Percentiles rank a stretch among this genome's conserved stretches.
These are phyloP conservation scores for Psammodynastes pulverulentus DNA, from an alignment of 2,113 vertebrate genomes.

Conservation along the genomic window DNA sequence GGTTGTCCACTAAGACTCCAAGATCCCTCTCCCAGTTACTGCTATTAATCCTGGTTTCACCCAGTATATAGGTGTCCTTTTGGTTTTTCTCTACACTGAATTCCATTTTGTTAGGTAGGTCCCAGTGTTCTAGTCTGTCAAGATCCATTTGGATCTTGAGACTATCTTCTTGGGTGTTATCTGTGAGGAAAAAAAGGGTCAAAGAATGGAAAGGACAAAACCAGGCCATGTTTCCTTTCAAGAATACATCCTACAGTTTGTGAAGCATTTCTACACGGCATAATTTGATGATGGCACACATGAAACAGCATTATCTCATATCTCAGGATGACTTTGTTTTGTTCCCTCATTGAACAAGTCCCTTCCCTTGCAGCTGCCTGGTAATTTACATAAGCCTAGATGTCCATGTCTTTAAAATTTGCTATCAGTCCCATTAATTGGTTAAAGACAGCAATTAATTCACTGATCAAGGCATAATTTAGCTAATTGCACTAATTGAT, in stretches of 20 bases:
- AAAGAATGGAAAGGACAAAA: not conserved
- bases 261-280: not conserved
- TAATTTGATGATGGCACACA: not conserved
- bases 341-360: not conserved
- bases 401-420: constrained; percentile 2
- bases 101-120: no score
- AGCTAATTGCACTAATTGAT: constrained; percentile 21
- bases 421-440: constrained; percentile 8
- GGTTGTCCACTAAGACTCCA: no score
- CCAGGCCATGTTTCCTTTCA: not conserved
- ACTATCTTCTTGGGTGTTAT: no score
- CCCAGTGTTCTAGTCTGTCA: no score
- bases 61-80: no score
- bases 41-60: no score
- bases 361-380: not conserved
- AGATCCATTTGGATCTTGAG: no score
- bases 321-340: not conserved
- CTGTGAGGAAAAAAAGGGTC: not conserved
- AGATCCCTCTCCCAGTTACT: no score
- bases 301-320: not conserved
- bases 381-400: not conserved
- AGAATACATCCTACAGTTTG: not conserved
- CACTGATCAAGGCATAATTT: constrained; percentile 21
- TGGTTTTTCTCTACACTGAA: no score
- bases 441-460: constrained; percentile 20